These are phyloP conservation scores for Cepphus grylle DNA, from an alignment of 2,113 vertebrate genomes.

Conservation along the genomic window DNA sequence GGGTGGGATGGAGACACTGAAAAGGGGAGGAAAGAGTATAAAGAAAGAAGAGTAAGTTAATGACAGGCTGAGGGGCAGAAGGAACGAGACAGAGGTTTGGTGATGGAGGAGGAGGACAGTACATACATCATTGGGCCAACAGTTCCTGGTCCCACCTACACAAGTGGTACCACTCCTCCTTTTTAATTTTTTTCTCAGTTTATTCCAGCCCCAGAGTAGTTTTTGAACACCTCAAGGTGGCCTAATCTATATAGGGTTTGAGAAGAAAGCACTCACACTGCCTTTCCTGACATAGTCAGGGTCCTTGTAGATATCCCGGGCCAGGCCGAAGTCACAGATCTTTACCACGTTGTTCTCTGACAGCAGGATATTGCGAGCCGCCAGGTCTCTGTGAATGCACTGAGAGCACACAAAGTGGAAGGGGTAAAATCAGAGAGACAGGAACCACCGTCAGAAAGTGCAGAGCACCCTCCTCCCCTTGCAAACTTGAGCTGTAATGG, in stretches of 20 bases:
- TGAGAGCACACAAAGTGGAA: slow-evolving; percentile 42
- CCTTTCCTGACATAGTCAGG: slow-evolving; percentile 98
- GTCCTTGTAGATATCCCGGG: slow-evolving; percentile 98
- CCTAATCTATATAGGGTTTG: neutral
- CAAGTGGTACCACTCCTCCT: neutral
- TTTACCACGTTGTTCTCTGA: slow-evolving; percentile 96
- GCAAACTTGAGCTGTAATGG: neutral
- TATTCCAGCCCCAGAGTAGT: neutral
- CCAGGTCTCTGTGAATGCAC: slow-evolving; percentile 97
- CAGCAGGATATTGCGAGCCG: slow-evolving; percentile 96
- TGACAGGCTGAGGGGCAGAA: neutral
- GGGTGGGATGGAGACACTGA: neutral
- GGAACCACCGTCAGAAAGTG: neutral
- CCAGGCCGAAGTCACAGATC: slow-evolving; percentile 98
- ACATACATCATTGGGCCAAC: neutral
- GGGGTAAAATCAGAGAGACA: neutral
- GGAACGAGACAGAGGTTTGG: neutral
- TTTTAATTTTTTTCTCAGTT: neutral
- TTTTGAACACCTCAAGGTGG: neutral
- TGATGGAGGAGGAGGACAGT: neutral
- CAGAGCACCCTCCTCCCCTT: neutral
- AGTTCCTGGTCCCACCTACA: neutral
- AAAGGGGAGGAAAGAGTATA: neutral
- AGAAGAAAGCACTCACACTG: slow-evolving; percentile 80
- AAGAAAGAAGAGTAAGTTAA: neutral